Evolutionary conservation across 2,888 invertebrate species (phyloP).

Genomic region (Bellardia bayeri): DNA sequence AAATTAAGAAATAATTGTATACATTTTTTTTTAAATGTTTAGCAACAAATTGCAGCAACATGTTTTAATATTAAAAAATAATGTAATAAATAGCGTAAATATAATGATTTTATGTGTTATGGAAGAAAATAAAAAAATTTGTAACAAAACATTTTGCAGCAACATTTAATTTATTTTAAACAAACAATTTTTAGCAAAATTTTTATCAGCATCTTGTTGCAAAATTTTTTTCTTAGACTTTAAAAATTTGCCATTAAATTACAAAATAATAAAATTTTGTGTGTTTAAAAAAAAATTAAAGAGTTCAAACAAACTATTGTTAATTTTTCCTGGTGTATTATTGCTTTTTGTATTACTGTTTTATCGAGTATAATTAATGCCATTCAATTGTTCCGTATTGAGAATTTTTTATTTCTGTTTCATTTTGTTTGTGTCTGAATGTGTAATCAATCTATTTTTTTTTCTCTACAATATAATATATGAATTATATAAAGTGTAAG

Average conservation of each 20-base stretch:
- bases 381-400: slow-evolving; percentile 44
- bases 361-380: slow-evolving; percentile 33
- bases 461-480: background rate
- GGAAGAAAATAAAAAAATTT: no score
- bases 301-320: background rate
- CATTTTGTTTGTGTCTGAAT: slow-evolving; percentile 23
- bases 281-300: background rate
- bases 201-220: background rate
- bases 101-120: no score
- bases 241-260: no score
- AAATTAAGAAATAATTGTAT: no score
- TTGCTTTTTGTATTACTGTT: background rate
- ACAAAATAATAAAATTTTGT: background rate
- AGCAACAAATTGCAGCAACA: no score
- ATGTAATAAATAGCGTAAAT: no score
- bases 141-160: no score
- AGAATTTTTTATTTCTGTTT: slow-evolving; percentile 14
- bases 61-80: no score
- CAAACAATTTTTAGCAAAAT: background rate
- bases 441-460: slow-evolving; percentile 60
- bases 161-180: no score
- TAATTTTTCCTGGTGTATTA: background rate
- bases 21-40: no score
- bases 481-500: slow-evolving; percentile 31
- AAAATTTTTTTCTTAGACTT: background rate